phyloP scores from a whole-genome alignment of 64 coral and sea anemone genomes.

The Acropora tenuis region DNA sequence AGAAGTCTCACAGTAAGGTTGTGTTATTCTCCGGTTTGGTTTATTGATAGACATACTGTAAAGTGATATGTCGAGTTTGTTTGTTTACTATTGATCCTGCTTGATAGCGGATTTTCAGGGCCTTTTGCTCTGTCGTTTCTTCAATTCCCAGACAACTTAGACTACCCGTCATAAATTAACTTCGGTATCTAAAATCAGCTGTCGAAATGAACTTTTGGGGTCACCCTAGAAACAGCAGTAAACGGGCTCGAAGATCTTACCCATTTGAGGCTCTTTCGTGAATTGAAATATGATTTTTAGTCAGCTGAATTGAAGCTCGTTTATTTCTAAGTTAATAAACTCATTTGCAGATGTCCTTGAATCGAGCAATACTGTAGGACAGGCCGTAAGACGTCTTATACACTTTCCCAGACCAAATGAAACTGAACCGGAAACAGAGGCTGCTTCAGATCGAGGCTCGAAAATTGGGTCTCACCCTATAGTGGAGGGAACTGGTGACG shows the following conservation, averaged over 20 bases:
- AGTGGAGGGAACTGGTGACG: constrained; percentile 14
- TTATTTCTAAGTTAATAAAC: neutral
- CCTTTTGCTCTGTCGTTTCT: too few species aligned
- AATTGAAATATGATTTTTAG: neutral
- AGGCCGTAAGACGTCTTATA: constrained; percentile 70
- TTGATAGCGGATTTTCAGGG: too few species aligned
- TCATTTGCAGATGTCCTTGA: constrained; percentile 69
- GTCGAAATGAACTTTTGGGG: too few species aligned
- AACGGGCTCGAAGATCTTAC: neutral
- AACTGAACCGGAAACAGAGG: constrained; percentile 35
- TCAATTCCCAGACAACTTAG: too few species aligned
- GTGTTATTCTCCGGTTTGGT: too few species aligned
- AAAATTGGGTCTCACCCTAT: constrained; percentile 34
- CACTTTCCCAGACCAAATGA: constrained; percentile 72
- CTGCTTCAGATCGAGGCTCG: constrained; percentile 74
- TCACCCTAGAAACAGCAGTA: too few species aligned
- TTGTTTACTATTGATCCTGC: too few species aligned
- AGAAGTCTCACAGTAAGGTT: too few species aligned
- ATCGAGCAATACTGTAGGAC: constrained; percentile 79
- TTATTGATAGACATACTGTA: too few species aligned
- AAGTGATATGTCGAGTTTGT: too few species aligned
- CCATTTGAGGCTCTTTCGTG: neutral
- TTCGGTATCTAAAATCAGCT: too few species aligned
- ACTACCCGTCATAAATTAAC: too few species aligned
- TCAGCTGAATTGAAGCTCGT: neutral